phyloP scores from a whole-genome alignment of 2,113 vertebrate genomes.

The Anser brachyrhynchus region DNA sequence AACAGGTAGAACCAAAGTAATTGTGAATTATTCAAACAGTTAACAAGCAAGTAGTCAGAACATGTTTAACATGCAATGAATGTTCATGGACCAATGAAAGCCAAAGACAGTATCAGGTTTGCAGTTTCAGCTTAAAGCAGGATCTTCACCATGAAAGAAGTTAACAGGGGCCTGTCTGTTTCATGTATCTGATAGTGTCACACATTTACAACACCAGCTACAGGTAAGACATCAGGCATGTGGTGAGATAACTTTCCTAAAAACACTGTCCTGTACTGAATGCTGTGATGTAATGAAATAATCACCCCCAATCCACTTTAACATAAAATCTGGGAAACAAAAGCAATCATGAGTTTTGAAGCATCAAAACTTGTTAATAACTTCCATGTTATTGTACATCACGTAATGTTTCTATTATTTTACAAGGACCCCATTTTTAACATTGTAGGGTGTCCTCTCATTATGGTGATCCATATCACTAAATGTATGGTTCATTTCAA shows the following conservation, averaged over 20 bases:
- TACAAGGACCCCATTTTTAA: neutral
- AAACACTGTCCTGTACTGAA: neutral
- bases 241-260: neutral
- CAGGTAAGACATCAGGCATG: neutral
- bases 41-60: neutral
- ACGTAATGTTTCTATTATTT: neutral
- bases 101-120: neutral
- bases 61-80: neutral
- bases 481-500: neutral
- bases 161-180: neutral
- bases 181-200: neutral
- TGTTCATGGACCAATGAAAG: neutral
- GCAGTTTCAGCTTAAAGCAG: neutral
- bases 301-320: neutral
- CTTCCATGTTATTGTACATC: rapidly evolving
- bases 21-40: neutral
- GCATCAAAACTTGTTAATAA: neutral
- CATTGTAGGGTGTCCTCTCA: neutral
- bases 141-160: neutral
- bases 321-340: neutral
- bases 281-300: neutral
- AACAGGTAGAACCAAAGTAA: neutral
- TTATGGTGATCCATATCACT: neutral
- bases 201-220: neutral
- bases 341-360: neutral